Base-by-base conservation (phyloP, 2,797 vertebrate species). In the Scomberomorus guttatus region DNA sequence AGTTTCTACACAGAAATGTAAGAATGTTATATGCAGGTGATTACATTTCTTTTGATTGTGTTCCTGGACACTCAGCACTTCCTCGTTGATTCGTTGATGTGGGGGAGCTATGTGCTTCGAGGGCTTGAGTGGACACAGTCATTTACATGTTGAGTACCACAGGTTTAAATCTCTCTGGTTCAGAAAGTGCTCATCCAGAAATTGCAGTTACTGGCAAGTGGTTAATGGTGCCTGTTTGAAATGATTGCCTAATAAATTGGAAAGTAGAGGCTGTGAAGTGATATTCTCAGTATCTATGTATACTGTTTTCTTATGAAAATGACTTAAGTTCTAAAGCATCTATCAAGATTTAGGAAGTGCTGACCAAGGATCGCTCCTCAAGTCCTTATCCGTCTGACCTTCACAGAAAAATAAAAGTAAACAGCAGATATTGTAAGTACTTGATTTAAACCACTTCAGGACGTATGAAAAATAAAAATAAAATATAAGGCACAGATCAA, bases 181-280 rank as follows among this genome's bases (percentile, higher is more conserved):
- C 61, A 72, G 79, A 79, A 87, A 88, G 89, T 87, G 75, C 90
- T 89, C 84, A 62, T 82, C 77, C 68, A 82, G 44, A 89, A 89
- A 90, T 64, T 72, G 63, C 84, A 69, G 75, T 86, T 86, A 67
- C 66, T 34, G 75, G 54, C 59, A 81, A 92, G 90, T 89, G 90
- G 77, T 85, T 91, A 90, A 92, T 91, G 90, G 88, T 75, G 39
- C 62, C 83, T 56, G 78, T 92, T 90, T 84, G 59, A 88, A 87
- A 89, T 80, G 87, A 92, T 73, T 88, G 84, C 67, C 89, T 85
- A 59, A 86, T 92, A 85, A 90, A 85, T 56, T 59, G 69, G 83
- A 32, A 74, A 83, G 88, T 65, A 59, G 74, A 60, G 37, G 66
- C 27, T 25, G 25, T 76, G 76, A 79, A 87, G 78, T 67, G 75